Evolutionary conservation across 2,797 vertebrate genomes (phyloP).

Genomic region (Sebastes trivittatus): DNA sequence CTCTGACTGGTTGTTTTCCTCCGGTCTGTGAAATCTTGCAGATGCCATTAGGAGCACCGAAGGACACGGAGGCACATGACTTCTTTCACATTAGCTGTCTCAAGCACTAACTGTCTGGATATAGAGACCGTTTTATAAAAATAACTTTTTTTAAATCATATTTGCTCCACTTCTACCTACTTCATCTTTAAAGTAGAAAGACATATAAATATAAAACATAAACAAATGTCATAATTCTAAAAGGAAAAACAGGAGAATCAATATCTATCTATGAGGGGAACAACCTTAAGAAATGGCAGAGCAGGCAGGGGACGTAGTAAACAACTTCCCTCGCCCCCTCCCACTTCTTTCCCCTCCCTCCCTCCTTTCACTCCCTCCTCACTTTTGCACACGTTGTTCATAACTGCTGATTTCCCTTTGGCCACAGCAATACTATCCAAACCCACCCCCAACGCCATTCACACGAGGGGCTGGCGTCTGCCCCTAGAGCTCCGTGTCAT

Average conservation of each 20-base stretch:
- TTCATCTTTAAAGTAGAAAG: background rate
- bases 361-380: constrained; percentile 65
- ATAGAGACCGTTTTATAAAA: too few species aligned
- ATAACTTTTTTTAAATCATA: too few species aligned
- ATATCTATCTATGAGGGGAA: constrained; percentile 24
- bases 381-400: constrained; percentile 82
- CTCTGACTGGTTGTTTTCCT: too few species aligned
- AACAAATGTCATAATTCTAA: background rate
- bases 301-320: constrained; percentile 74
- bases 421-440: constrained; percentile 71
- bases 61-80: too few species aligned
- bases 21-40: too few species aligned
- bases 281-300: constrained; percentile 46
- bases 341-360: constrained; percentile 64
- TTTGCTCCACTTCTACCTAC: too few species aligned
- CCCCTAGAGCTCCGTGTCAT: constrained; percentile 55
- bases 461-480: constrained; percentile 67
- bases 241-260: constrained; percentile 13
- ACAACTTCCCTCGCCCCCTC: constrained; percentile 76
- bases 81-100: too few species aligned
- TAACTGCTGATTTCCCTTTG: constrained; percentile 81
- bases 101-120: too few species aligned
- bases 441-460: constrained; percentile 64
- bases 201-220: background rate
- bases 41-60: too few species aligned